Conservation (phyloP, 2,888 invertebrate genomes). For the Schrankia costaestrigalis region DNA sequence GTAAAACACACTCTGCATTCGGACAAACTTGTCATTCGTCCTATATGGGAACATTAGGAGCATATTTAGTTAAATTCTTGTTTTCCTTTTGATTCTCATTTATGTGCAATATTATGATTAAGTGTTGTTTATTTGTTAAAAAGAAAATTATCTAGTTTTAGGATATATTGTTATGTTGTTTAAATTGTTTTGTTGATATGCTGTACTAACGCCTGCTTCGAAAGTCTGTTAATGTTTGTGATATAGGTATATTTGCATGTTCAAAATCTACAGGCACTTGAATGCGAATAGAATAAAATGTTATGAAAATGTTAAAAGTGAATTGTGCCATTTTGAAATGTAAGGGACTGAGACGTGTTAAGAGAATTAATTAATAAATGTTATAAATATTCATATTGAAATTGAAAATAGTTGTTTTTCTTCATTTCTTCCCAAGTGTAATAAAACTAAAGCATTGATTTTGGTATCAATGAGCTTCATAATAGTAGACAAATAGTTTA, state of each 20-base stretch:
- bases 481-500: too few species aligned
- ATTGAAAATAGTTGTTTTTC: too few species aligned
- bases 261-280: background rate
- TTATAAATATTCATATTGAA: too few species aligned
- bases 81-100: constrained; percentile 1
- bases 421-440: too few species aligned
- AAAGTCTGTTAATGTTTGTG: background rate
- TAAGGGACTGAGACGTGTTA: too few species aligned
- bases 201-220: constrained; percentile 3
- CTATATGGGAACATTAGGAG: constrained; percentile 48
- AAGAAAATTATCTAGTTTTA: background rate
- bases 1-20: constrained; percentile 22
- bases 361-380: too few species aligned
- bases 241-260: constrained; percentile 1
- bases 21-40: constrained; percentile 46
- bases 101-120: constrained; percentile 23
- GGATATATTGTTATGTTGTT: background rate
- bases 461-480: too few species aligned
- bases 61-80: background rate
- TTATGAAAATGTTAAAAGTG: too few species aligned
- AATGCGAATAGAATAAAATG: too few species aligned
- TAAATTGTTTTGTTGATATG: background rate
- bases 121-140: constrained; percentile 13
- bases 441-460: too few species aligned
- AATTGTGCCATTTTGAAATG: too few species aligned